Evolutionary conservation across 1,140 invertebrate genomes (phyloP), one percentile per base, ranked within the genome.

Genomic region (Aphelinus atriplicis): DNA sequence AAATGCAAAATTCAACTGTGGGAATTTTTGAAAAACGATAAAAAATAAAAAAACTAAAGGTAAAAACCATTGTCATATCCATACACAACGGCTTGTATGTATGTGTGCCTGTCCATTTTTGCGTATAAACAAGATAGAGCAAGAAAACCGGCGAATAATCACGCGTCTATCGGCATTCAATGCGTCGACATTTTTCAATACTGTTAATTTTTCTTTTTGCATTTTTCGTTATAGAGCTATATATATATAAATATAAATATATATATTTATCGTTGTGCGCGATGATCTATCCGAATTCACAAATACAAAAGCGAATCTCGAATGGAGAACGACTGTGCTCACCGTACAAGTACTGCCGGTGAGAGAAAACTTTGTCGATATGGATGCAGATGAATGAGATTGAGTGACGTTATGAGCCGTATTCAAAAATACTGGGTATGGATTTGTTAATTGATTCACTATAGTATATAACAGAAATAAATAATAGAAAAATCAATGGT

Each of bases 51-150:
- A 45, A 7, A 26, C 5, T 53, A 43, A 73, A 53, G 46, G 7
- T 45, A 53, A 68, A 71, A 70, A 72, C 72, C 65, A 77, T 50
- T 46, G 65, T 61, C 60, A 76, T 78, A 80, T 81, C 79, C 76
- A 73, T 26, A 26, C 62, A 43, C 57, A 73, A 48, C 43, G 65
- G 45, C 64, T 73, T 56, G 73, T 53, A 10, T 56, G 73, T 53
- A 10, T 61, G 43, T 48, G 55, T 50, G 58, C 43, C n/a, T 62
- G 58, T 47, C 46, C 65, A 56, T 63, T 63, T 55, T 53, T 69
- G 73, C 51, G 66, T 48, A 65, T 55, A 51, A 26, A 26, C 26
- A 26, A 26, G 26, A 26, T 26, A 74, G 69, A 67, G 71, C 43
- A 47, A 46, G 57, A 7, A 51, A 58, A 51, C 6, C n/a, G 65